Conservation (phyloP, 2,888 invertebrate genomes). For the Caenorhabditis becei region DNA sequence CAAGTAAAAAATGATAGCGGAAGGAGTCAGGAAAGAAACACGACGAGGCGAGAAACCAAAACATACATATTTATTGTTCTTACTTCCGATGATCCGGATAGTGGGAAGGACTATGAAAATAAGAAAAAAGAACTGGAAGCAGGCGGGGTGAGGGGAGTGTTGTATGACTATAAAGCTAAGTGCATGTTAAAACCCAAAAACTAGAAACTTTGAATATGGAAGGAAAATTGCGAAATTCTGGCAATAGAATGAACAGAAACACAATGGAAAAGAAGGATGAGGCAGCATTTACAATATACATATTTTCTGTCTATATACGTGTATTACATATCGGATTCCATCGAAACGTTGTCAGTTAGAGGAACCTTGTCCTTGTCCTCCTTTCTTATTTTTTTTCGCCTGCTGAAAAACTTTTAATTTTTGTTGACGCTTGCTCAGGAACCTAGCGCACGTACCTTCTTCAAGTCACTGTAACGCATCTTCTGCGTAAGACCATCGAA, state of each 20-base stretch:
- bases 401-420: slow-evolving; percentile 36
- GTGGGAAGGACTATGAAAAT: background rate
- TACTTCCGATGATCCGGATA: slow-evolving; percentile 1
- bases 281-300: slow-evolving; percentile 48
- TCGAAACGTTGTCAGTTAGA: slow-evolving; percentile 24
- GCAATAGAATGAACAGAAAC: slow-evolving; percentile 12
- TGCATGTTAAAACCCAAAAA: slow-evolving; percentile 28
- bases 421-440: background rate
- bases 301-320: background rate
- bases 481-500: slow-evolving; percentile 92
- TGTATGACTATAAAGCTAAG: slow-evolving; percentile 54
- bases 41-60: slow-evolving; percentile 7
- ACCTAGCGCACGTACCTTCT: slow-evolving; percentile 35
- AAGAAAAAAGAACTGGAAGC: slow-evolving; percentile 11
- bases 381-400: slow-evolving; percentile 53
- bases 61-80: slow-evolving; percentile 44
- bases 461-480: slow-evolving; percentile 66
- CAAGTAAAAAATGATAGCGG: slow-evolving; percentile 46
- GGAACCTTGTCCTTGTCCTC: slow-evolving; percentile 46
- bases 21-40: background rate
- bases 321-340: slow-evolving; percentile 30
- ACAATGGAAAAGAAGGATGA: slow-evolving; percentile 2
- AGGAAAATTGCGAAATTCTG: slow-evolving; percentile 19
- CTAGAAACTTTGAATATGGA: slow-evolving; percentile 17
- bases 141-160: background rate